Percentiles rank a stretch among this genome's conserved stretches.
Evolutionary conservation across 2,113 vertebrate species (phyloP).

Genomic region (Cyrtonyx montezumae): DNA sequence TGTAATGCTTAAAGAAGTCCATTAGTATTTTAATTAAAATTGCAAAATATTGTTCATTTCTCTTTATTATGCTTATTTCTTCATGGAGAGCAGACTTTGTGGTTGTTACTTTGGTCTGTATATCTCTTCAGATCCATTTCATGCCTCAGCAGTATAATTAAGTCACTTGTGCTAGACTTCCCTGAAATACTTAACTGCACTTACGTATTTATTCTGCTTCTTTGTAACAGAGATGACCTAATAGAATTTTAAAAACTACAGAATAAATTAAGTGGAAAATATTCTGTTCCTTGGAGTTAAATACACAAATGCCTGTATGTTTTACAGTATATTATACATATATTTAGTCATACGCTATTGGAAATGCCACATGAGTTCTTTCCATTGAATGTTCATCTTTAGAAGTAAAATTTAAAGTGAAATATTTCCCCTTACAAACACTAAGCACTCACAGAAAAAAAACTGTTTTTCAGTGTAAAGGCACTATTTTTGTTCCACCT

Average conservation of each 20-base stretch:
- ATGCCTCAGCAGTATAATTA: neutral
- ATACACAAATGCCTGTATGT: neutral
- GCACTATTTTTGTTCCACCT: neutral
- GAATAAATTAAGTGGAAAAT: neutral
- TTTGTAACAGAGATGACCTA: neutral
- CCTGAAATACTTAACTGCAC: neutral
- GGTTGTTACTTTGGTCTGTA: neutral
- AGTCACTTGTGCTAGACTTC: neutral
- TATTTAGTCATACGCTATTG: neutral
- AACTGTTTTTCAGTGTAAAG: neutral
- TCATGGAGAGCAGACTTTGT: neutral
- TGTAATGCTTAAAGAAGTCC: neutral
- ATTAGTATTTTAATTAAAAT: constrained; percentile 62
- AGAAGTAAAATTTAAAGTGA: neutral
- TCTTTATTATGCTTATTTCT: neutral
- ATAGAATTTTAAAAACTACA: neutral
- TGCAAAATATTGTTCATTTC: constrained; percentile 31
- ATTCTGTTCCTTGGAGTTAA: neutral
- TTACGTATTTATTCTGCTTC: neutral
- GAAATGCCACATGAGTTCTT: neutral
- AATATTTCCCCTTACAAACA: neutral
- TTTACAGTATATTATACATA: neutral
- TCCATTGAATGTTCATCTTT: neutral
- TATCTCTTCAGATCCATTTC: neutral
- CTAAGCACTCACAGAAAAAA: neutral